Evolutionary conservation across 2,888 invertebrate species (phyloP).

Genomic region (Epirrhoe alternata): DNA sequence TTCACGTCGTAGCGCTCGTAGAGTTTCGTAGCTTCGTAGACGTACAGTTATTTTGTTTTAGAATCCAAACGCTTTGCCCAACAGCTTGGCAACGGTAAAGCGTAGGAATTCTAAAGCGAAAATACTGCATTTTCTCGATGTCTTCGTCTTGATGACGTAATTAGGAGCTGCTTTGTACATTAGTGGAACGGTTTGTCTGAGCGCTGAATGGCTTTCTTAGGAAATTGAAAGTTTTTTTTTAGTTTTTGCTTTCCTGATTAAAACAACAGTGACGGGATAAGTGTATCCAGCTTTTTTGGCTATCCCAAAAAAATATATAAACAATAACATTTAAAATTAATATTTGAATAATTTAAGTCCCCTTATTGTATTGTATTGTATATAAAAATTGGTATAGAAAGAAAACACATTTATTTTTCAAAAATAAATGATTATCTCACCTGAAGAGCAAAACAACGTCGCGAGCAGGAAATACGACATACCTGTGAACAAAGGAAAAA

Average conservation of each 20-base stretch:
- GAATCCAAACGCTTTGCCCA: slow-evolving; percentile 98
- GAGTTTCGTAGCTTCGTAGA: slow-evolving; percentile 44
- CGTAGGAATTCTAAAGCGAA: slow-evolving; percentile 98
- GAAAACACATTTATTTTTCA: too few species aligned
- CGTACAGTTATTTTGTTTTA: slow-evolving; percentile 89
- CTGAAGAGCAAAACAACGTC: slow-evolving; percentile 22
- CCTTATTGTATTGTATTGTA: too few species aligned
- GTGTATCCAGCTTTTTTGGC: too few species aligned
- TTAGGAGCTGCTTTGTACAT: slow-evolving; percentile 30
- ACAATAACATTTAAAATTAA: too few species aligned
- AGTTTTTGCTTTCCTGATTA: not conserved
- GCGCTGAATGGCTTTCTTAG: slow-evolving; percentile 5
- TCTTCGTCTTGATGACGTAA: slow-evolving; percentile 46
- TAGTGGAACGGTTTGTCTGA: slow-evolving; percentile 16
- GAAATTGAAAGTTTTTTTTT: not conserved
- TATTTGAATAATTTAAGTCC: too few species aligned
- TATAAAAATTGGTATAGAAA: too few species aligned
- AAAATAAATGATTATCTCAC: too few species aligned
- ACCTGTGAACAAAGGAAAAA: slow-evolving; percentile 29
- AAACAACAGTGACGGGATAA: not conserved
- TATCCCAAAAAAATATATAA: too few species aligned
- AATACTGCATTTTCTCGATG: slow-evolving; percentile 56
- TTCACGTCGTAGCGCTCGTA: too few species aligned
- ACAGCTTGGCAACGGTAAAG: slow-evolving; percentile 92
- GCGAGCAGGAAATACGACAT: slow-evolving; percentile 30